Base-by-base conservation (phyloP, 37 sponge, comb jelly and placozoan genomes). In the Agelas oroides region DNA sequence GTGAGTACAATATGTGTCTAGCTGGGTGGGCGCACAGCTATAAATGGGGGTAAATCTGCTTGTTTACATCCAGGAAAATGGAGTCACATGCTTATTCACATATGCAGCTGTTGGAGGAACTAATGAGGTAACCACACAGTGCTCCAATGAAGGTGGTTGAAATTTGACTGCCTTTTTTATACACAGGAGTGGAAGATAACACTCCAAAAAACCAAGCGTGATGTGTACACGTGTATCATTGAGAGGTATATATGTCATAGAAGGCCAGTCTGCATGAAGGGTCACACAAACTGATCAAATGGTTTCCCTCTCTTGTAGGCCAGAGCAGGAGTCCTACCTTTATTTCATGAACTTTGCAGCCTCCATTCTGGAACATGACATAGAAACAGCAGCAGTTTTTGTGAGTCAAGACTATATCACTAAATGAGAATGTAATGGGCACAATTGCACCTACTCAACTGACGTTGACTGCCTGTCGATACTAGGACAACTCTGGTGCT, bases 101-200 rank as follows among this genome's bases (percentile, higher is more conserved):
- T 94, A 86, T 67, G 53, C 91, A 52, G 88, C 94, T 37, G 77
- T 75, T 36, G 94, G 94, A 59, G 92, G 94, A 11, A 94, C 94
- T 1, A 90, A 94, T 72, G 91, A 90, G 83, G 90, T 89, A 35
- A 56, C 59, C 2, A 55, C 1, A 6, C 53, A 61, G 27, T 12
- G 12, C 27, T 14, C 5, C 62, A 61, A 25, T 5, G 5, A 27
- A 5, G n/a, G 27, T 11, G n/a, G n/a, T n/a, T 27, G 27, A 27
- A n/a, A 14, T 13, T 67, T 31, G 27, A 13, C 53, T 52, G 41
- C 16, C 24, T 24, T n/a, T n/a, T 78, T 18, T 64, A 78, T 62
- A 23, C 25, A 30, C 35, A 88, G 83, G 82, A 88, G 58, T 88
- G 82, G 88, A 71, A 38, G 12, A 88, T 88, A 31, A 67, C 63